phyloP scores from a whole-genome alignment of 2,797 vertebrate genomes.

The Vespertilio murinus region DNA sequence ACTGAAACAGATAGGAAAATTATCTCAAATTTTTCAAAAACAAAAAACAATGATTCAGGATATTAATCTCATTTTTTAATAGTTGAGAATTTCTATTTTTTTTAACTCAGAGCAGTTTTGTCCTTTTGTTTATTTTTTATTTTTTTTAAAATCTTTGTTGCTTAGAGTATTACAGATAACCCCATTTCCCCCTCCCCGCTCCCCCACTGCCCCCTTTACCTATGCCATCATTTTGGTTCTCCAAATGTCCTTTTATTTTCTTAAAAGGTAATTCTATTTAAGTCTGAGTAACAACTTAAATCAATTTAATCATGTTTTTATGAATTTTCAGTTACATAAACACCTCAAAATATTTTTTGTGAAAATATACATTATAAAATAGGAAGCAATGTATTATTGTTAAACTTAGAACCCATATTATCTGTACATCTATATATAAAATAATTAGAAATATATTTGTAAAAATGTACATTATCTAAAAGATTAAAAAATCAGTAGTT shows the following conservation, averaged over 20 bases:
- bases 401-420: slow-evolving; percentile 30
- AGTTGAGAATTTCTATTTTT: background rate
- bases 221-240: too few species aligned
- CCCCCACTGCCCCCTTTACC: too few species aligned
- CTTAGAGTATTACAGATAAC: too few species aligned
- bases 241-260: background rate
- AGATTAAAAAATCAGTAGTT: slow-evolving; percentile 57
- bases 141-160: too few species aligned
- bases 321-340: background rate
- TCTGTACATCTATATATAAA: slow-evolving; percentile 68
- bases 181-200: too few species aligned
- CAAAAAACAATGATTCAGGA: background rate
- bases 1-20: background rate
- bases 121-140: too few species aligned
- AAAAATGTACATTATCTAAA: slow-evolving; percentile 60
- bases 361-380: background rate
- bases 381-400: background rate
- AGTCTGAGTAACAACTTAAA: background rate
- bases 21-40: background rate
- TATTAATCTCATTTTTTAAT: background rate
- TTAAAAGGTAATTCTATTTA: background rate
- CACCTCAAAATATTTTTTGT: background rate
- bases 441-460: slow-evolving; percentile 64
- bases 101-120: background rate
- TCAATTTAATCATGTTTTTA: background rate